Base-by-base conservation (phyloP, 2,113 vertebrate genomes). In the Monarcha castaneiventris region DNA sequence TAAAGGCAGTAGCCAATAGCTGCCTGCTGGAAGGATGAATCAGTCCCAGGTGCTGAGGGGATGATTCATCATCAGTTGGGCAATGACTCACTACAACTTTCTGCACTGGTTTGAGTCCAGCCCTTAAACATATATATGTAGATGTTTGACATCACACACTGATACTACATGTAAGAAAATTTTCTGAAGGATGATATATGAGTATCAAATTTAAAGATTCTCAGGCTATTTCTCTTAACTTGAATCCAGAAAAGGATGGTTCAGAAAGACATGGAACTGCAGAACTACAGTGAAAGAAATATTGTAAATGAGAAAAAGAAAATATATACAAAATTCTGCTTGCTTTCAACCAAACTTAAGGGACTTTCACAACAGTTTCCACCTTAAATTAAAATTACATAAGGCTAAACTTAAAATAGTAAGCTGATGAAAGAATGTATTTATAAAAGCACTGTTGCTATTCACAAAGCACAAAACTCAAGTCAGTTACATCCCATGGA, bases 31-130 rank as follows among this genome's bases (percentile, higher is more conserved):
- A 81, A 74, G 86, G 61, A 95, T 96, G 95, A 96, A 92, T 97
- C 94, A 97, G 93, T 64, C 73, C 86, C 96, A 97, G 95, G 93
- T 97, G 96, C 96, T 95, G 73, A 87, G 61, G 44, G 76, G 22
- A 90, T 96, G 96, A 97, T 93, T 97, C 95, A 97, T 87, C 55
- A 79, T 87, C 88, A 80, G 68, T 93, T 87, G 89, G 86, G 80
- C 86, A 97, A 44, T 96, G 96, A 97, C 61, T 97, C 96, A 95
- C 44, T 91, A 84, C 69, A 95, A 95, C 84, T 91, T 90, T 93
- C 73, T 93, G 85, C 59, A 76, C 29, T 18, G 13, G 32, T 84
- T 90, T 90, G 76, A 68, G 41, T 81, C 64, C 25, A 78, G 52
- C 64, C 76, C 74, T 89, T 61, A 66, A 90, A 89, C 76, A 75